Evolutionary conservation across 2,797 vertebrate genomes (phyloP), one percentile per base, ranked within the genome.

Genomic region (Taenioides sp.): DNA sequence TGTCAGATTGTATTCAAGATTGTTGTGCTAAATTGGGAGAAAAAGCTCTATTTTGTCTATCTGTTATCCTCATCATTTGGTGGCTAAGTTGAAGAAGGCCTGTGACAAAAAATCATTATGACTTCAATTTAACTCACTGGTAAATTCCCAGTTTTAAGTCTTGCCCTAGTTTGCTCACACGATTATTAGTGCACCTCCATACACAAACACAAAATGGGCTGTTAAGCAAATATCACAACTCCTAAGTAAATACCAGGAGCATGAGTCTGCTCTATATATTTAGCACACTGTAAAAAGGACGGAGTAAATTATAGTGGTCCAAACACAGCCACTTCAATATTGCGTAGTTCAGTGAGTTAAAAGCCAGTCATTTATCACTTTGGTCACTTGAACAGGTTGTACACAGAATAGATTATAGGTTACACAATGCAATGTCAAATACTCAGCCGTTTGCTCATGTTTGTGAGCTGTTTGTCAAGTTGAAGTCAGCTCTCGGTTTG

Each of bases 231-330:
- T 61, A 69, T 3, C 54, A 0, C 55, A 31, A 20, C 9, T 40
- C 52, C 22, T 34, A 23, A 75, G 65, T 65, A 87, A 67, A 76
- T 79, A 57, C 43, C 16, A 5, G 18, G 16, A 22, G 31, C 2
- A 10, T 40, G 65, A 1, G 0, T 40, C 71, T 68, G 25, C 54
- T 20, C 47, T n/a, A 28, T 62, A 20, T 31, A 9, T 70, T 77
- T 65, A 72, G n/a, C 20, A 28, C 49, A 61, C 28, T 47, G 3
- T 40, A 23, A 17, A 65, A 40, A 12, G 40, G 11, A 59, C 49
- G 54, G 12, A 54, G 43, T 37, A 55, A 54, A 70, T 67, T 18
- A 47, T 47, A 47, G 43, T 47, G 43, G 43, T 47, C 14, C 43
- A 16, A 47, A 47, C 43, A 58, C 1, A 59, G 7, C 52, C 58